Percentiles rank a stretch among this genome's conserved stretches.
Evolutionary conservation across 2,113 vertebrate genomes (phyloP).

Genomic region (Lontra canadensis): DNA sequence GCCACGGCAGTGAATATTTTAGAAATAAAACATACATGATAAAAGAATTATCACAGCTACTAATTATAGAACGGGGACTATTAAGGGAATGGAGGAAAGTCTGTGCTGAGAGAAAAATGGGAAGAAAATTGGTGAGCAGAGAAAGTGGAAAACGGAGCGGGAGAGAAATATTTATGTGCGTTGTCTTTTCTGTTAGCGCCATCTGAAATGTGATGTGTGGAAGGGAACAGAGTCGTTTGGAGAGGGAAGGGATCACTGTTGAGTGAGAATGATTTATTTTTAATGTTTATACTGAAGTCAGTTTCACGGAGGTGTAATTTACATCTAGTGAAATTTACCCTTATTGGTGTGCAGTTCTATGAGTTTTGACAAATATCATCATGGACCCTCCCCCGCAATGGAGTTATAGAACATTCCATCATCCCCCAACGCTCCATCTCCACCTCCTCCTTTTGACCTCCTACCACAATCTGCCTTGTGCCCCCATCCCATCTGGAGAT

Average conservation of each 20-base stretch:
- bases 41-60: constrained; percentile 6
- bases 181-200: background rate
- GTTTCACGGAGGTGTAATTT: background rate
- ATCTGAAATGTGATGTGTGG: background rate
- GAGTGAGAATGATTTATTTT: background rate
- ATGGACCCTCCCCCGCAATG: accelerated
- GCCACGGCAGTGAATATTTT: background rate
- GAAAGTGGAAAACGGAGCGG: background rate
- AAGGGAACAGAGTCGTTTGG: too few species aligned
- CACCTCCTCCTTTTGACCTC: accelerated
- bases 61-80: constrained; percentile 3
- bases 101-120: background rate
- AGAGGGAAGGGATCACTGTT: background rate
- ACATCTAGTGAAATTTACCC: too few species aligned
- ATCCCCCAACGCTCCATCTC: background rate
- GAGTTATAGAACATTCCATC: background rate
- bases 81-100: background rate
- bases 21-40: constrained; percentile 38
- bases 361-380: background rate
- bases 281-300: background rate
- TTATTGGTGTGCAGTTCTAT: too few species aligned
- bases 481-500: background rate
- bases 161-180: background rate
- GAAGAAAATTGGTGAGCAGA: background rate
- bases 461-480: accelerated